These are phyloP conservation scores for Carettochelys insculpta DNA, from an alignment of 2,113 vertebrate genomes.

Conservation along the genomic window DNA sequence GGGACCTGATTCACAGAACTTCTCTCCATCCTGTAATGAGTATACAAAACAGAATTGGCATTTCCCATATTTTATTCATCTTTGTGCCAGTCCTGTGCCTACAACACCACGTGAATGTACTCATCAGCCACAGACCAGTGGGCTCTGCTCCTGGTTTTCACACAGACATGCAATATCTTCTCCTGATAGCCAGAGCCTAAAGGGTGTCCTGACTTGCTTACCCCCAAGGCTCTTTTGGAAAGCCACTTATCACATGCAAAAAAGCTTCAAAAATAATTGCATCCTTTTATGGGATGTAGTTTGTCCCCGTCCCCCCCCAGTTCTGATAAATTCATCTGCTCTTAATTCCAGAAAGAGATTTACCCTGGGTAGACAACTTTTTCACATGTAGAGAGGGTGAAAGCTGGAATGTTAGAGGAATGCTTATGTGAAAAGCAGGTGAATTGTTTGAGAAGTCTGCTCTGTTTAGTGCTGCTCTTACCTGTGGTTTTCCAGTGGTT, in stretches of 20 bases:
- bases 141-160: neutral
- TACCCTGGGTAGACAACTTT: neutral
- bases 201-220: neutral
- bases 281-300: neutral
- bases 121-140: neutral
- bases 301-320: too few relatives aligned
- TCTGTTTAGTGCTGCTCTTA: neutral
- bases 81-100: slow-evolving; percentile 10
- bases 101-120: neutral
- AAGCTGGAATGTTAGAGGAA: neutral
- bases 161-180: neutral
- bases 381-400: neutral
- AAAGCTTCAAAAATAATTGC: neutral
- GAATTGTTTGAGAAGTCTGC: neutral
- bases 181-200: neutral
- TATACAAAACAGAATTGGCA: neutral
- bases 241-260: neutral
- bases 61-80: slow-evolving; percentile 2
- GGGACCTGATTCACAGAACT: slow-evolving; percentile 64
- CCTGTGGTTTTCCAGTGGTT: neutral
- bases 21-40: neutral
- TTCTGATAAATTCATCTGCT: neutral
- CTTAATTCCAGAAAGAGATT: neutral
- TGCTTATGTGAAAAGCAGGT: neutral
- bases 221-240: neutral